Percentiles rank a stretch among this genome's conserved stretches.
Evolutionary conservation across 2,113 vertebrate species (phyloP).

Genomic region (Martes martes): DNA sequence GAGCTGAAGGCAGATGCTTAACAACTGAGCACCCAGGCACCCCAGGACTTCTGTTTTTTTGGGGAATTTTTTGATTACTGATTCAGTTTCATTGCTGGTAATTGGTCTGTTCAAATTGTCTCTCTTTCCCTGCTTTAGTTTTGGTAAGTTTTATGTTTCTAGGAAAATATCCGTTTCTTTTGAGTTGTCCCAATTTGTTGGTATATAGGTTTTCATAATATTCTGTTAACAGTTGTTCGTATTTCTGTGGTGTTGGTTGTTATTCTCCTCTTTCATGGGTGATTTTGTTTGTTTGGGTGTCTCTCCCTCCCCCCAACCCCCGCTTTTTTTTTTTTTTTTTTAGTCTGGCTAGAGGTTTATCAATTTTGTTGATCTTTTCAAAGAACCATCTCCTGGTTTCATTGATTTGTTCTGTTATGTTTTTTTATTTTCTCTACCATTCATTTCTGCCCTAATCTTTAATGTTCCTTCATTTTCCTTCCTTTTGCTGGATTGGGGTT

Average conservation of each 20-base stretch:
- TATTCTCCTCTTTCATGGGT: background rate
- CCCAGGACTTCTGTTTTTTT: background rate
- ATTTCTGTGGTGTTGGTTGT: background rate
- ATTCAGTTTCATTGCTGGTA: background rate
- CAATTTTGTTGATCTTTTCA: background rate
- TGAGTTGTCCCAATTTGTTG: background rate
- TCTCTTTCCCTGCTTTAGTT: background rate
- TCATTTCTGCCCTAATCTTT: too few relatives aligned
- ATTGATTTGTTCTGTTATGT: background rate
- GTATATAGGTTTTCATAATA: background rate
- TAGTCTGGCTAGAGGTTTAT: background rate
- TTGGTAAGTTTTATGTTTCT: background rate
- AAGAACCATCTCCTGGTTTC: background rate
- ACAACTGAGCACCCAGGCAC: too few relatives aligned
- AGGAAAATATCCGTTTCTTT: background rate
- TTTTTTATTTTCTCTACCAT: background rate
- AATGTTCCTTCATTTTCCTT: too few relatives aligned
- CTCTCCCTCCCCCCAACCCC: too few relatives aligned
- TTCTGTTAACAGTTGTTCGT: background rate
- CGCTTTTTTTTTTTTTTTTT: background rate
- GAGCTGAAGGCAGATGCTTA: too few relatives aligned
- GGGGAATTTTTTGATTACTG: background rate
- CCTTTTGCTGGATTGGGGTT: too few relatives aligned
- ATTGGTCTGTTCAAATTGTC: background rate
- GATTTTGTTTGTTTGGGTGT: background rate